Evolutionary conservation across 2,888 invertebrate species (phyloP).

Genomic region (Synergus japonicus): DNA sequence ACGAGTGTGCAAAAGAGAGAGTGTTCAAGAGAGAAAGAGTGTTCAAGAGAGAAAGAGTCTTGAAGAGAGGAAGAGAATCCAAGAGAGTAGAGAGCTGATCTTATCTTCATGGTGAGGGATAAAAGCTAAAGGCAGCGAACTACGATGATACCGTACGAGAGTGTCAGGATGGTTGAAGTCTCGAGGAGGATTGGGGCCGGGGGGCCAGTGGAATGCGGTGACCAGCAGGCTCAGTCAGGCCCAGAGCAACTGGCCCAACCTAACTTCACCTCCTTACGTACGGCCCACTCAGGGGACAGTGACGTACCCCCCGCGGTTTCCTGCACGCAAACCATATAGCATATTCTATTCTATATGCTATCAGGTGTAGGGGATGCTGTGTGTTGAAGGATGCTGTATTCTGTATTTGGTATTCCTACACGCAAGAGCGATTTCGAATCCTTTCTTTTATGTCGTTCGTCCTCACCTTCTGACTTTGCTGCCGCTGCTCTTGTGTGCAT

Average conservation of each 20-base stretch:
- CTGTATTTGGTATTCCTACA: slow-evolving; percentile 16
- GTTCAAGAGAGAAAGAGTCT: slow-evolving; percentile 17
- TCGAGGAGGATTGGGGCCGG: slow-evolving; percentile 13
- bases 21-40: slow-evolving; percentile 33
- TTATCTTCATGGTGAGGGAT: slow-evolving; percentile 73
- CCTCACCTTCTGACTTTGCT: neutral
- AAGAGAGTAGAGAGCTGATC: slow-evolving; percentile 67
- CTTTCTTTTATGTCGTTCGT: slow-evolving; percentile 14
- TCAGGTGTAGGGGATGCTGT: slow-evolving; percentile 10
- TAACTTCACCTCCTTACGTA: slow-evolving; percentile 22
- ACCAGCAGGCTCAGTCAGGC: slow-evolving; percentile 45
- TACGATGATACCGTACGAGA: slow-evolving; percentile 74
- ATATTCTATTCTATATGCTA: slow-evolving; percentile 5
- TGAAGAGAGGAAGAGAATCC: slow-evolving; percentile 40
- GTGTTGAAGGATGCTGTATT: slow-evolving; percentile 23
- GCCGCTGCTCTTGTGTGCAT: neutral
- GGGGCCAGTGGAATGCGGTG: slow-evolving; percentile 46
- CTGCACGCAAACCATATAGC: slow-evolving; percentile 52
- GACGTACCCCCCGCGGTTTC: slow-evolving; percentile 74
- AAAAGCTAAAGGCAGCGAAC: slow-evolving; percentile 73
- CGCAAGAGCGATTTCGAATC: slow-evolving; percentile 5
- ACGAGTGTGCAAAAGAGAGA: slow-evolving; percentile 35
- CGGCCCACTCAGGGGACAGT: slow-evolving; percentile 65
- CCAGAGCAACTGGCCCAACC: slow-evolving; percentile 46
- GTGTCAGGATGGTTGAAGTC: slow-evolving; percentile 68